A percentile compares a stretch with the other conserved stretches of the same genome.
These are phyloP conservation scores for Torymus texanus DNA, from an alignment of 2,888 invertebrate species.

Conservation along the genomic window DNA sequence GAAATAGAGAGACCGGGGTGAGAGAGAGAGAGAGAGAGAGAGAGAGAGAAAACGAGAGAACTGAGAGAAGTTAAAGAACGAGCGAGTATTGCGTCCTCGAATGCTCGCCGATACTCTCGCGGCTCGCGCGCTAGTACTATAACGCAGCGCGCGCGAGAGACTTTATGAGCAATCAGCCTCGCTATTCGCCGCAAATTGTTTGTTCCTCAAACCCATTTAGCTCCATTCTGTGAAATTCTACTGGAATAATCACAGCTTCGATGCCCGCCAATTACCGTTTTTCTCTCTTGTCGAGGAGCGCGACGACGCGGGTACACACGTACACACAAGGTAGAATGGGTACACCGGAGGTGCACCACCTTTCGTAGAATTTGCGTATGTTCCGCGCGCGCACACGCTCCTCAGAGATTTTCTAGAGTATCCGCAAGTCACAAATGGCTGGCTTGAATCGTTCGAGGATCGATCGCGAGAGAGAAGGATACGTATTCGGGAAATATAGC, in stretches of 20 bases:
- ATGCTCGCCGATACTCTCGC: slow-evolving; percentile 34
- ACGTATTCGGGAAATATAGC: too few relatives aligned
- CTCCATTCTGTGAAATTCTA: slow-evolving; percentile 73
- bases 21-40: slow-evolving; percentile 14
- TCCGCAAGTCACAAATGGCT: too few relatives aligned
- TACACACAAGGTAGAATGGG: slow-evolving; percentile 1
- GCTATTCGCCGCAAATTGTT: slow-evolving; percentile 71
- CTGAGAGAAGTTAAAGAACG: slow-evolving; percentile 42
- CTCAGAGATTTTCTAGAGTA: neutral
- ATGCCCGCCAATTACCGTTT: slow-evolving; percentile 71
- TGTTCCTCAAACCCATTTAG: slow-evolving; percentile 74
- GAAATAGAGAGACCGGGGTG: too few relatives aligned
- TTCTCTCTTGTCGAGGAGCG: slow-evolving; percentile 54
- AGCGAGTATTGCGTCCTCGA: slow-evolving; percentile 31
- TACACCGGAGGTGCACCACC: slow-evolving; percentile 1
- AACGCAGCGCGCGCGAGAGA: slow-evolving; percentile 56
- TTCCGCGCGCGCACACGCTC: neutral
- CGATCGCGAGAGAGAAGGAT: too few relatives aligned
- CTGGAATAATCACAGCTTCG: slow-evolving; percentile 73
- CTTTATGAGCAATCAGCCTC: slow-evolving; percentile 69
- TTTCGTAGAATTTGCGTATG: slow-evolving; percentile 23
- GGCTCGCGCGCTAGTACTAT: neutral
- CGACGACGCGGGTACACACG: slow-evolving; percentile 10
- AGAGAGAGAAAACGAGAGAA: slow-evolving; percentile 32
- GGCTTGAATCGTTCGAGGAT: too few relatives aligned